Evolutionary conservation across 2,113 vertebrate genomes (phyloP).

Genomic region (Cavia porcellus): DNA sequence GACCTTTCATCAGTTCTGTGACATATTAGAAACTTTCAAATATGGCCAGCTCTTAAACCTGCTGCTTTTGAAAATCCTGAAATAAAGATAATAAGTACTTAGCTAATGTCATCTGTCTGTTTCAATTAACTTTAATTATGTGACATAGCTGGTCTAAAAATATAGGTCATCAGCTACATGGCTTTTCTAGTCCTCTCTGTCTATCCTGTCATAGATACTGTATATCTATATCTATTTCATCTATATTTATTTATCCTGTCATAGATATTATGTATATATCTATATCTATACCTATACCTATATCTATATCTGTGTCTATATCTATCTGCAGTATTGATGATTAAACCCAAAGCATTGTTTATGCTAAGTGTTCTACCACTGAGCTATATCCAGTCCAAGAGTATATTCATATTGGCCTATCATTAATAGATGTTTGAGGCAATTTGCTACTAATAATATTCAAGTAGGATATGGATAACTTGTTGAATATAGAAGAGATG

Average conservation of each 20-base stretch:
- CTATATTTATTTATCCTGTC: background rate
- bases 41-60: constrained; percentile 33
- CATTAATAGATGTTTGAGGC: constrained; percentile 22
- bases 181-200: background rate
- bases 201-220: background rate
- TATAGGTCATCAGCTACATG: background rate
- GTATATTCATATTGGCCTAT: background rate
- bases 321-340: background rate
- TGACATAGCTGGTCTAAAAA: background rate
- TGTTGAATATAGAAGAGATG: background rate
- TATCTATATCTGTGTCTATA: no score
- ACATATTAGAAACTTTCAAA: constrained; percentile 60
- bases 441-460: constrained; percentile 13
- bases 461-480: background rate
- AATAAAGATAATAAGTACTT: constrained; percentile 55
- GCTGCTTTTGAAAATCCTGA: constrained; percentile 50
- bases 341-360: background rate
- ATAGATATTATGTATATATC: no score
- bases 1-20: constrained; percentile 66
- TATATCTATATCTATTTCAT: background rate
- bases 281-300: no score
- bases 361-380: background rate
- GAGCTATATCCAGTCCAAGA: background rate
- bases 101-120: constrained; percentile 34
- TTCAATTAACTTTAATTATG: constrained; percentile 49